phyloP scores from a whole-genome alignment of 2,797 vertebrate species.

The Dipus sagitta region DNA sequence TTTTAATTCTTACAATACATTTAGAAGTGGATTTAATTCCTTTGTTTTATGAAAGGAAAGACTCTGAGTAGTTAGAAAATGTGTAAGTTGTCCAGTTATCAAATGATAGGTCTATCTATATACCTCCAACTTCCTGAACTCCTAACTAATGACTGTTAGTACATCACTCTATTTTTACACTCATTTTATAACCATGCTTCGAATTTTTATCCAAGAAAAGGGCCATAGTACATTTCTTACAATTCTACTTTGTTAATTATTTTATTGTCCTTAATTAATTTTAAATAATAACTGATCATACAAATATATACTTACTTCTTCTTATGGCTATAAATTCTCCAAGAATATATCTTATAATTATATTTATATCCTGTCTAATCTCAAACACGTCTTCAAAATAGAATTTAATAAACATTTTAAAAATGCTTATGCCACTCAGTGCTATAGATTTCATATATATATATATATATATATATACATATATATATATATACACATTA shows the following conservation, averaged over 20 bases:
- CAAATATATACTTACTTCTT: not conserved
- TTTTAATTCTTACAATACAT: not conserved
- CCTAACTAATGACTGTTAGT: not conserved
- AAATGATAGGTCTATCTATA: not conserved
- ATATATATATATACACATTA: not conserved
- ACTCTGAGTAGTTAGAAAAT: not conserved
- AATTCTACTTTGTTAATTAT: not conserved
- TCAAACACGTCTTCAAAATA: not conserved
- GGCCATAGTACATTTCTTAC: not conserved
- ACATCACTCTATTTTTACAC: not conserved
- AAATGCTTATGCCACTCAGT: not conserved
- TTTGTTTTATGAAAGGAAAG: not conserved
- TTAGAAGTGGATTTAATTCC: not conserved
- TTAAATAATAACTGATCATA: too few species aligned
- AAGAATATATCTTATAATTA: not conserved
- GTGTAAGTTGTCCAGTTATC: not conserved
- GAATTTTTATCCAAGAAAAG: not conserved
- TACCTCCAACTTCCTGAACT: not conserved
- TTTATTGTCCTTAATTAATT: slow-evolving; percentile 10
- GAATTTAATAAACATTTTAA: not conserved
- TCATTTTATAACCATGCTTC: not conserved
- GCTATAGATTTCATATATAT: too few species aligned
- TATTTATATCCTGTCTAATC: not conserved
- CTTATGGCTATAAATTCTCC: not conserved
- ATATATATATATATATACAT: too few species aligned